Evolutionary conservation across 1,140 invertebrate species (phyloP).

Genomic region (Zaprionus inermis): DNA sequence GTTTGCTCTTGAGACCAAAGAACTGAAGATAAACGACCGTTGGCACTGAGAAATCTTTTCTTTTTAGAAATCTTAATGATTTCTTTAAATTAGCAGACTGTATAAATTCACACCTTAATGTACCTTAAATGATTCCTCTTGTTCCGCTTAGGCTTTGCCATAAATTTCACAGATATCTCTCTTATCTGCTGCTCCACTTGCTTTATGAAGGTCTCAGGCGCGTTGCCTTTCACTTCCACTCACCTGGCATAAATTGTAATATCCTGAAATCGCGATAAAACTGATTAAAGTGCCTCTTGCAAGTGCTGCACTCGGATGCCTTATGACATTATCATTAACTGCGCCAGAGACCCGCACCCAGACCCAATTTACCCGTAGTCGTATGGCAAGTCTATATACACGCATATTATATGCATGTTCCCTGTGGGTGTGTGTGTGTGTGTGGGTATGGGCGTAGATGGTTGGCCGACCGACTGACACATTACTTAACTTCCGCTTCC

Average conservation of each 20-base stretch:
- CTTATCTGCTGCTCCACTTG: not conserved
- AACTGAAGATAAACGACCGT: not conserved
- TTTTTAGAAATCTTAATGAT: not conserved
- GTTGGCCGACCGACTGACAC: constrained; percentile 73
- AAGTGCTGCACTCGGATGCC: constrained; percentile 39
- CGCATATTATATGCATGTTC: not conserved
- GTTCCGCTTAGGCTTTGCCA: not conserved
- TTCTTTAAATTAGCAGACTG: not conserved
- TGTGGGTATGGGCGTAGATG: constrained; percentile 11
- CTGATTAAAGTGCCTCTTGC: constrained; percentile 35
- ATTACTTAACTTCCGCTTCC: constrained; percentile 82
- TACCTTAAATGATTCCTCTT: not conserved
- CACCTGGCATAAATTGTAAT: constrained; percentile 25
- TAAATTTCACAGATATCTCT: not conserved
- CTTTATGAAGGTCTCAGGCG: not conserved
- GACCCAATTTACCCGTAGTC: constrained; percentile 24
- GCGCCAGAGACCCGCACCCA: constrained; percentile 23
- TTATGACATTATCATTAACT: constrained; percentile 55
- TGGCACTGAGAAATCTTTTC: too few relatives aligned
- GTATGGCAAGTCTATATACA: constrained; percentile 24
- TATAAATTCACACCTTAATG: not conserved
- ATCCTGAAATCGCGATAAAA: constrained; percentile 32
- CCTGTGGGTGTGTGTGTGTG: not conserved
- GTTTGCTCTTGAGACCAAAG: too few relatives aligned
- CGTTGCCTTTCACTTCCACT: not conserved